Conservation (phyloP, 2,888 invertebrate genomes). For the Osedax frankpressi region DNA sequence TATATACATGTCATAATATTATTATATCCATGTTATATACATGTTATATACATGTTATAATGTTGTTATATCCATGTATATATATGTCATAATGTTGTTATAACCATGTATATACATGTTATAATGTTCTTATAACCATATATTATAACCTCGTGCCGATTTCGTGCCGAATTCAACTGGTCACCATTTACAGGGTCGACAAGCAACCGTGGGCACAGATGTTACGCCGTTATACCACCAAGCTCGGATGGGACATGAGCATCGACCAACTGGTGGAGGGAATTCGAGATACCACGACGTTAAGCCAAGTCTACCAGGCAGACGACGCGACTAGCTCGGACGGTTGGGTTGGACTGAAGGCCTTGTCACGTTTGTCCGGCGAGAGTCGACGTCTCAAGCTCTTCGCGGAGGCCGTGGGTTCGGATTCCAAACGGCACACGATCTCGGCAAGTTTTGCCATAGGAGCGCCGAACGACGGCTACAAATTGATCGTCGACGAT, state of each 20-base stretch:
- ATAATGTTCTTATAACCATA: no score
- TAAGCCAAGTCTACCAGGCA: no score
- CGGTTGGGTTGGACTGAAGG: neutral
- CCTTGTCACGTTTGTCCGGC: neutral
- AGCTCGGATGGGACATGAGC: neutral
- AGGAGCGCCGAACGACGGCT: neutral
- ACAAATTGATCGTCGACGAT: neutral
- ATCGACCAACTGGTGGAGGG: neutral
- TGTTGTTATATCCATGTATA: no score
- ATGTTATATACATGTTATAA: no score
- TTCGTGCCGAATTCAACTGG: no score
- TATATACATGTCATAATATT: no score
- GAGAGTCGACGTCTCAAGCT: neutral
- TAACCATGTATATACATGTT: no score
- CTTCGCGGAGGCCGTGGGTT: neutral
- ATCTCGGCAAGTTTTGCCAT: neutral
- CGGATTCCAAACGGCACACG: neutral
- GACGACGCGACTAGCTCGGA: neutral
- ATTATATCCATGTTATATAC: no score
- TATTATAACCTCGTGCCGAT: no score
- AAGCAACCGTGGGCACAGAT: neutral
- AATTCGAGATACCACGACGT: no score
- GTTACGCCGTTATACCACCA: neutral
- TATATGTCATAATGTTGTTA: no score
- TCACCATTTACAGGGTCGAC: neutral